Evolutionary conservation across 1,140 invertebrate genomes (phyloP), one percentile per base, ranked within the genome.

Genomic region (Cotesia typhae): DNA sequence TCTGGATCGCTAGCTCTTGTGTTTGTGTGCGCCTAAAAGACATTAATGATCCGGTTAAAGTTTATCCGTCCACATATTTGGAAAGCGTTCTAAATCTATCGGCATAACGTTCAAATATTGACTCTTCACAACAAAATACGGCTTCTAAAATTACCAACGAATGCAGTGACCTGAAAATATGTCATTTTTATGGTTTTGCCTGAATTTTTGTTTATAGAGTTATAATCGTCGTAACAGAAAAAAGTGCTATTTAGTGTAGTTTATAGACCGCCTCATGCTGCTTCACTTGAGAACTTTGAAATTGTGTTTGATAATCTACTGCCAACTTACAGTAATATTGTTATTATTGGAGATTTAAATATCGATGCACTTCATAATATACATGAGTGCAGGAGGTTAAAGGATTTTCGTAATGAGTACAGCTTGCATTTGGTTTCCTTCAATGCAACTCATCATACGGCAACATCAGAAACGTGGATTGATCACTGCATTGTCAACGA

Each of bases 171-270:
- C 17, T 55, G 4, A 9, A 55, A 12, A 6, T 47, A 6, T 67
- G 66, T 53, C 47, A 67, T 53, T 53, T 70, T 4, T 36, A 64
- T 35, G 70, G n/a, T 1, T 4, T 20, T 9, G 9, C 63, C 63
- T 9, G 63, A 65, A 47, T 65, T 41, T 20, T 3, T 65, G 36
- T 0, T 65, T 0, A 20, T 28, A 7, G 52, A 65, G 17, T 12
- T 65, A 14, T 65, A 9, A 37, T 28, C 36, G 6, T 35, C 7
- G 9, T 20, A 36, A 4, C 12, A 38, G 28, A 28, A 28, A 14
- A 67, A 63, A 36, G 47, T 73, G 9, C 61, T 73, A n/a, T 7
- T 69, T 36, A 57, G n/a, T 3, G 66, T 73, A 4, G 57, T 73
- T 9, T 73, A 73, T 63, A 66, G 72, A 2, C 14, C 72, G 1